Conservation (phyloP, 2,888 invertebrate genomes). For the Rapana venosa region DNA sequence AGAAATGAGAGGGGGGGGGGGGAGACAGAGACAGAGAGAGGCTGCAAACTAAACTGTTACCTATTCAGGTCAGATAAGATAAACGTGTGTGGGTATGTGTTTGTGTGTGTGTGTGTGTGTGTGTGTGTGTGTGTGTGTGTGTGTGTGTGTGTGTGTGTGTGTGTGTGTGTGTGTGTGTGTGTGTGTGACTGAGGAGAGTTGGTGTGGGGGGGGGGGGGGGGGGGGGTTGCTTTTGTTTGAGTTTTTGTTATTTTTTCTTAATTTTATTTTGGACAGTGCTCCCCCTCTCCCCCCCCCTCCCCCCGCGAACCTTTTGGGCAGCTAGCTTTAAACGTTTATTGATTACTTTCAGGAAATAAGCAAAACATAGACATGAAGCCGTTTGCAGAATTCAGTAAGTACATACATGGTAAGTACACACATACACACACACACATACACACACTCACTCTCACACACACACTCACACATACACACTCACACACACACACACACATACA, state of each 20-base stretch:
- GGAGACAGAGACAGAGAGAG: not conserved
- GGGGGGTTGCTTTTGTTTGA: not conserved
- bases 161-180: not conserved
- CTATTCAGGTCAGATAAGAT: not conserved
- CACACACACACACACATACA: not conserved
- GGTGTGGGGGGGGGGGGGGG: not conserved
- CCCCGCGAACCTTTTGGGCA: not conserved
- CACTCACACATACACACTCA: not conserved
- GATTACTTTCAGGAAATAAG: not conserved
- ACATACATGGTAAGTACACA: not conserved
- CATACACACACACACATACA: slow-evolving; percentile 3
- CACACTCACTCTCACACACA: not conserved
- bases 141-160: slow-evolving; percentile 1
- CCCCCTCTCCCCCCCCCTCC: not conserved
- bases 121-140: slow-evolving; percentile 1
- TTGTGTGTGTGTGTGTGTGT: not conserved
- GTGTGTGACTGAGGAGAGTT: not conserved
- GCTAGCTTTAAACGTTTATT: not conserved
- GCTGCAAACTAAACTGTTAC: too few species aligned
- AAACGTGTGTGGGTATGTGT: not conserved
- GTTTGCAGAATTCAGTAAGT: not conserved
- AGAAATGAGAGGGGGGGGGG: not conserved
- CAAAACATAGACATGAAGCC: not conserved
- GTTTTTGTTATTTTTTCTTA: not conserved
- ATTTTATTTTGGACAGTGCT: not conserved